Evolutionary conservation across 2,888 invertebrate species (phyloP).

Genomic region (Erebia aethiops): DNA sequence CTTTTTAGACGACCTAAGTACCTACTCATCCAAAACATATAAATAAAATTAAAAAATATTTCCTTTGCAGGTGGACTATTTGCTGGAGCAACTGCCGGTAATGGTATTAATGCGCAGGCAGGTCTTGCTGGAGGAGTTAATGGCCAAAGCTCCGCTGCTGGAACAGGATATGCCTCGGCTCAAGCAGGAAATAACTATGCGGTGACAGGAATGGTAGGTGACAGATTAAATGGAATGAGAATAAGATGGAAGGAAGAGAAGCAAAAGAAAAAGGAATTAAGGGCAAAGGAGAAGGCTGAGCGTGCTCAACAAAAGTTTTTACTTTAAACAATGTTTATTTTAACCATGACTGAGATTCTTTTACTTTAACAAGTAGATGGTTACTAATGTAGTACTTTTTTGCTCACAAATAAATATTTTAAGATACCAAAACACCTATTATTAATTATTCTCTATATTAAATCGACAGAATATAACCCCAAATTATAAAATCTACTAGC

Average conservation of each 20-base stretch:
- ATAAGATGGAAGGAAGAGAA: conserved; percentile 59
- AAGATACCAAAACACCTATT: conserved; percentile 11
- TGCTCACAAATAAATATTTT: conserved; percentile 23
- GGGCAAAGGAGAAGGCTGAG: conserved; percentile 32
- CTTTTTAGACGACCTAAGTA: too few relatives aligned
- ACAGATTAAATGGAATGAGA: conserved; percentile 48
- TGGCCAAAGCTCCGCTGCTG: conserved; percentile 58
- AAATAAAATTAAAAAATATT: background rate
- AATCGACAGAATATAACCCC: conserved; percentile 28
- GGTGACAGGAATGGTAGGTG: conserved; percentile 68
- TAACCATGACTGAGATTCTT: conserved; percentile 17
- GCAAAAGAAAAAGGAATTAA: conserved; percentile 48
- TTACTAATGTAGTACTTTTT: conserved; percentile 20
- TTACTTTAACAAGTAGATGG: conserved; percentile 21
- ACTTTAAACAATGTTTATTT: conserved; percentile 7
- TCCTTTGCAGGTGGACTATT: conserved; percentile 74
- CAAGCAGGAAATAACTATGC: conserved; percentile 65
- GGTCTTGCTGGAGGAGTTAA: conserved; percentile 77
- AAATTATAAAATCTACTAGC: conserved; percentile 13
- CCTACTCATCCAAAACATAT: background rate
- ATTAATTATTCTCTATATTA: conserved; percentile 25
- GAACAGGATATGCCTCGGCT: conserved; percentile 69
- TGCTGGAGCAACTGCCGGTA: conserved; percentile 84
- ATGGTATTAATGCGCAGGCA: conserved; percentile 76
- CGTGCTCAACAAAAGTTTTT: conserved; percentile 27